Evolutionary conservation across 2,113 vertebrate genomes (phyloP), one percentile per base, ranked within the genome.

Genomic region (Prunella himalayana): DNA sequence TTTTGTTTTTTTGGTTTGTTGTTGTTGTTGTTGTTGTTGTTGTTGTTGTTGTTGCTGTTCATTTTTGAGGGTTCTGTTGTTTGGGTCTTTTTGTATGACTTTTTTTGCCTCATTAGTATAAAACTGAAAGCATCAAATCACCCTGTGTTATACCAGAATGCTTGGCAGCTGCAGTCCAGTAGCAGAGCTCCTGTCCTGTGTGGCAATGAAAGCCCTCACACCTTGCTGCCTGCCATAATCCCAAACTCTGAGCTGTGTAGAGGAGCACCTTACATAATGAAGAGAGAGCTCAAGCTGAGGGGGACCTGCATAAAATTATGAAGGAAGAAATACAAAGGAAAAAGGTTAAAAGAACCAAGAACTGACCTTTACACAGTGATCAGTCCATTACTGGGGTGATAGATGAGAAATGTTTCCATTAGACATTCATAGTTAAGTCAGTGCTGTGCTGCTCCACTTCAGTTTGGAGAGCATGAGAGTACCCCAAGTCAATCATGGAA

Each of bases 251-350:
- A 56, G 31, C 31, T 88, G 10, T 25, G 41, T n/a, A 53, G 13
- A 20, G 0, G 1, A 18, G 6, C 41, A 31, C 13, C 23, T 66
- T 51, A 39, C 11, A 13, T 0, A 3, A 11, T 60, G 14, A 90
- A 73, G n/a, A 70, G 20, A 6, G 50, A 20, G 15, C 37, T 95
- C 35, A 49, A 6, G 11, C 11, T 63, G 25, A n/a, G 9, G 15
- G 5, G 4, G 3, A 59, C 37, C 12, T 12, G 1, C 5, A 18
- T 49, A 65, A 51, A 86, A 53, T 45, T 9, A 18, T 76, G 12
- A 27, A 25, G 30, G 27, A 77, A 82, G 20, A 71, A 86, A 49
- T 47, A 42, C 6, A 42, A 70, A 47, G 7, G 15, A 60, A 64
- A 86, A 56, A 15, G 33, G 2, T 78, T 91, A 50, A 47, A 75